Base-by-base conservation (phyloP, 2,797 vertebrate genomes). In the Merluccius polli region DNA sequence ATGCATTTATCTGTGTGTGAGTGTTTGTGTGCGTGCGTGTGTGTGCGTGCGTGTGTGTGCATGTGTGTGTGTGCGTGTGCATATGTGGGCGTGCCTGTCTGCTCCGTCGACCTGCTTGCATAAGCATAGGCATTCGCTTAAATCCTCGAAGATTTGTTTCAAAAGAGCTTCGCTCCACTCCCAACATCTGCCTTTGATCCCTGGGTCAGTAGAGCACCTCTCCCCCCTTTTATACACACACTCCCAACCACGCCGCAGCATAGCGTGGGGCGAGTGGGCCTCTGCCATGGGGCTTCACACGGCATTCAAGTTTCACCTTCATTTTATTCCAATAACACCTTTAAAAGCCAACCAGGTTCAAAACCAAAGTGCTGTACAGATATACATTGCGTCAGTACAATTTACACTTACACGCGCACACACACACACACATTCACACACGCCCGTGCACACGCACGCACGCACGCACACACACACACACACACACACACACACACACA, bases 131-230 rank as follows among this genome's bases (percentile, higher is more conserved):
- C 48, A 70, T 65, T n/a, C 70, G 32, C 29, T n/a, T 72, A 71
- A 82, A 71, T 73, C 52, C 74, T 36, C n/a, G n/a, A 75, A 78
- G 1, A 29, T 83, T 81, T 79, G 30, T 77, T 83, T 70, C 70
- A 78, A 84, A 82, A 82, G 27, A 68, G n/a, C 33, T 30, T 44
- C 4, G 13, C 10, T 86, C 63, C 9, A 72, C 70, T 27, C 77
- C 73, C 76, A 87, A 83, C 81, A 87, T 89, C 83, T 90, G 81
- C 63, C 41, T 83, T 75, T 75, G 80, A 89, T 85, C 4, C 2
- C 2, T 7, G 65, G 48, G 67, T 21, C 8, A 75, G 15, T 35
- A 48, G 52, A 82, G 0, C 29, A 74, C 71, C 38, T 77, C 76
- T 74, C 31, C 36, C 31, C 36, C 76, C 36, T 80, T 79, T 69